A percentile compares a stretch with the other conserved stretches of the same genome.
phyloP scores from a whole-genome alignment of 2,888 invertebrate genomes.

The Apotomis capreana region DNA sequence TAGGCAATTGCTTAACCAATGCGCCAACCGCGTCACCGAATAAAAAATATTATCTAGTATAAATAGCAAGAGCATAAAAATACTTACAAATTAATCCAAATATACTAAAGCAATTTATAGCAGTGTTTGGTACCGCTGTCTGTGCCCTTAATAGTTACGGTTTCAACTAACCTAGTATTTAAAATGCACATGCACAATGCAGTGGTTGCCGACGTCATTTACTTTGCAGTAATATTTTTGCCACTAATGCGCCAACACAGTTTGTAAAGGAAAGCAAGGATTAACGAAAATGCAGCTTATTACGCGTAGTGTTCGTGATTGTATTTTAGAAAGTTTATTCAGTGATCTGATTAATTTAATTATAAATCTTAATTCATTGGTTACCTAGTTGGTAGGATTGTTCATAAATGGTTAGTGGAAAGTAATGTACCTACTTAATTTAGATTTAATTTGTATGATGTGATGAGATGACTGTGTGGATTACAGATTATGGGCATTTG shows the following conservation, averaged over 20 bases:
- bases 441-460: too few species aligned
- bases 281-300: constrained; percentile 73
- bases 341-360: constrained; percentile 51
- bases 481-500: too few species aligned
- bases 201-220: constrained; percentile 79
- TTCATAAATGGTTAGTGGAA: constrained; percentile 56
- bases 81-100: constrained; percentile 10
- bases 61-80: background rate
- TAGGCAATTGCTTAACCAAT: too few species aligned
- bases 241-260: constrained; percentile 80
- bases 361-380: constrained; percentile 48
- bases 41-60: too few species aligned
- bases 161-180: constrained; percentile 76
- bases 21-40: too few species aligned
- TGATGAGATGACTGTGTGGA: too few species aligned
- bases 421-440: background rate
- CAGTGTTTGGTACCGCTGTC: constrained; percentile 46
- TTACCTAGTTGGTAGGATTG: constrained; percentile 51
- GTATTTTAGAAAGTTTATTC: constrained; percentile 52
- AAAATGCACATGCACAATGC: constrained; percentile 80
- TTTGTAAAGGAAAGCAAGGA: constrained; percentile 68
- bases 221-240: constrained; percentile 81
- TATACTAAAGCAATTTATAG: constrained; percentile 8
- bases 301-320: constrained; percentile 65
- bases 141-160: constrained; percentile 70